phyloP scores from a whole-genome alignment of 2,888 invertebrate species.

The Alentia gelatinosa region DNA sequence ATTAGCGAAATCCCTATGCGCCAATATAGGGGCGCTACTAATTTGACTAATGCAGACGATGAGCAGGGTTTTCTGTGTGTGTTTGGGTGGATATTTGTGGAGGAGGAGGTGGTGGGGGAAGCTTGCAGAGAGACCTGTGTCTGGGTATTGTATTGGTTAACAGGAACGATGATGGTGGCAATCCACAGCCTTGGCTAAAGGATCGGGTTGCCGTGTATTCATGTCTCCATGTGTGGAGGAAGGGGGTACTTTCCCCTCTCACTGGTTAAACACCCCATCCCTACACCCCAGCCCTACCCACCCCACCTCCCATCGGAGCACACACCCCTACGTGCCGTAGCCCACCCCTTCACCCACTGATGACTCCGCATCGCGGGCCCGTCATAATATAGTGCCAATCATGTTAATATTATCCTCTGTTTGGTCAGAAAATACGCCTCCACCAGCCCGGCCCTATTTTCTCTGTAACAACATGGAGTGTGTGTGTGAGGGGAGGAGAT shows the following conservation, averaged over 20 bases:
- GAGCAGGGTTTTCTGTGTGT: background rate
- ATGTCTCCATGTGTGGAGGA: background rate
- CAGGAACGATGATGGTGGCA: background rate
- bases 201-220: background rate
- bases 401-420: conserved; percentile 37
- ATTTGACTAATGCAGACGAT: conserved; percentile 29
- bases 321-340: background rate
- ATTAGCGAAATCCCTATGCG: conserved; percentile 28
- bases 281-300: background rate
- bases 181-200: background rate
- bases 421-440: conserved; percentile 18
- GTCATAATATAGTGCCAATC: conserved; percentile 49
- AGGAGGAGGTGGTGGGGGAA: background rate
- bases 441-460: background rate
- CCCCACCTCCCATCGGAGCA: background rate
- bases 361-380: conserved; percentile 19
- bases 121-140: background rate
- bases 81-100: background rate
- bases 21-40: conserved; percentile 13
- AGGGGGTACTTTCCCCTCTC: background rate
- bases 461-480: conserved; percentile 2
- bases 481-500: too few species aligned
- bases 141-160: conserved; percentile 38
- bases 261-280: conserved; percentile 30
- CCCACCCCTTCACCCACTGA: background rate